A percentile compares a stretch with the other conserved stretches of the same genome.
Conservation (phyloP, 2,797 vertebrate genomes). For the Halcyon chelicuti region DNA sequence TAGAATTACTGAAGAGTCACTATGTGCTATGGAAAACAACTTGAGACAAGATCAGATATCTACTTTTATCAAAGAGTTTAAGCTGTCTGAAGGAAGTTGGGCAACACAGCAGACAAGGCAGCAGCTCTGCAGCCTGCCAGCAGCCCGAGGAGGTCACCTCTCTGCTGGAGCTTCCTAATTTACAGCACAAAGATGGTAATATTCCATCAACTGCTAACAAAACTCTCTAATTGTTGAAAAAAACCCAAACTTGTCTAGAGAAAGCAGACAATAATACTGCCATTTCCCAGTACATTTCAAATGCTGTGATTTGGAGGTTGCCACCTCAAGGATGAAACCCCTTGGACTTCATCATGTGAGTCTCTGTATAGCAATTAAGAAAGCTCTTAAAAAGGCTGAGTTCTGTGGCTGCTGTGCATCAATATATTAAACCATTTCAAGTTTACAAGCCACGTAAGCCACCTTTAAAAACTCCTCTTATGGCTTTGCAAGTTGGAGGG, state of each 20-base stretch:
- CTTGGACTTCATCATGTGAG: neutral
- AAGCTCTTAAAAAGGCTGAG: neutral
- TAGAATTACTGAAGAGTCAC: neutral
- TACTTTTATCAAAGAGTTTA: constrained; percentile 16
- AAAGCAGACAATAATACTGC: neutral
- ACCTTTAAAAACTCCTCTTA: neutral
- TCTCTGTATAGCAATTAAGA: neutral
- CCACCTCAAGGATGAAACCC: neutral
- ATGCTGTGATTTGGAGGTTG: neutral
- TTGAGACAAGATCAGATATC: constrained; percentile 8
- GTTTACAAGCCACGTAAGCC: neutral
- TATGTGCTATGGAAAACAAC: neutral
- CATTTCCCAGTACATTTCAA: neutral
- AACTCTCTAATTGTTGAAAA: neutral
- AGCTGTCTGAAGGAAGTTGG: neutral
- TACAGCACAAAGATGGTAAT: neutral
- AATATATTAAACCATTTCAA: neutral
- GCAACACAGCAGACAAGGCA: neutral
- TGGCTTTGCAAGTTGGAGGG: neutral
- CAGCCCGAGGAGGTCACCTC: neutral
- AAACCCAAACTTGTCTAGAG: neutral
- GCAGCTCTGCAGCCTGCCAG: neutral
- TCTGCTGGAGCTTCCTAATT: neutral
- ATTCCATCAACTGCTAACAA: neutral
- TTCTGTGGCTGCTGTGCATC: neutral